A percentile compares a stretch with the other conserved stretches of the same genome.
These are phyloP conservation scores for Stenolophus ochropezus DNA, from an alignment of 2,888 invertebrate genomes.

Conservation along the genomic window DNA sequence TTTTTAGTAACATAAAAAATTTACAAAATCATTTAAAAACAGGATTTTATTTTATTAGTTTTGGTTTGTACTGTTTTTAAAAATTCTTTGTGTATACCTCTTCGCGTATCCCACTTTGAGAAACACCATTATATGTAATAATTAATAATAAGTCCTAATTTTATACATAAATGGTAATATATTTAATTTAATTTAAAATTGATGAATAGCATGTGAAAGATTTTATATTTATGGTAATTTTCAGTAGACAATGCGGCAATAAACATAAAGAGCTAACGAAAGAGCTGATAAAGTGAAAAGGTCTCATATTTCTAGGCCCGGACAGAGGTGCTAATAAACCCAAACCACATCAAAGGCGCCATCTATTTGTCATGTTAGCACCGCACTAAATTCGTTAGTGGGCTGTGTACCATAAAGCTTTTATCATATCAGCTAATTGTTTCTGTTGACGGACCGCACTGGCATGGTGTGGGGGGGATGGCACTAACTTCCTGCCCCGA, in stretches of 20 bases:
- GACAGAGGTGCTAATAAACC: constrained; percentile 49
- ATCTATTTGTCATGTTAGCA: constrained; percentile 47
- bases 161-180: too few relatives aligned
- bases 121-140: too few relatives aligned
- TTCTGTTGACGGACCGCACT: constrained; percentile 25
- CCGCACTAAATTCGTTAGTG: constrained; percentile 46
- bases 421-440: constrained; percentile 48
- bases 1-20: too few relatives aligned
- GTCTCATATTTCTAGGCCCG: not conserved
- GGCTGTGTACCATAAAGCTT: constrained; percentile 33
- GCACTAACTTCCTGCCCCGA: constrained; percentile 52
- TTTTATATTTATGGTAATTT: not conserved
- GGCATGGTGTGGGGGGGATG: constrained; percentile 15
- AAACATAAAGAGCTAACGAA: not conserved
- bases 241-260: not conserved
- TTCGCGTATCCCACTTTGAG: too few relatives aligned
- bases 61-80: too few relatives aligned
- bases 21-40: too few relatives aligned
- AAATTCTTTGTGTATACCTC: too few relatives aligned
- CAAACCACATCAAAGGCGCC: constrained; percentile 46
- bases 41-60: too few relatives aligned
- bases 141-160: too few relatives aligned
- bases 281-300: not conserved
- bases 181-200: too few relatives aligned
- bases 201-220: too few relatives aligned